Conservation (phyloP, 2,797 vertebrate genomes). For the Sebastiscus tertius region DNA sequence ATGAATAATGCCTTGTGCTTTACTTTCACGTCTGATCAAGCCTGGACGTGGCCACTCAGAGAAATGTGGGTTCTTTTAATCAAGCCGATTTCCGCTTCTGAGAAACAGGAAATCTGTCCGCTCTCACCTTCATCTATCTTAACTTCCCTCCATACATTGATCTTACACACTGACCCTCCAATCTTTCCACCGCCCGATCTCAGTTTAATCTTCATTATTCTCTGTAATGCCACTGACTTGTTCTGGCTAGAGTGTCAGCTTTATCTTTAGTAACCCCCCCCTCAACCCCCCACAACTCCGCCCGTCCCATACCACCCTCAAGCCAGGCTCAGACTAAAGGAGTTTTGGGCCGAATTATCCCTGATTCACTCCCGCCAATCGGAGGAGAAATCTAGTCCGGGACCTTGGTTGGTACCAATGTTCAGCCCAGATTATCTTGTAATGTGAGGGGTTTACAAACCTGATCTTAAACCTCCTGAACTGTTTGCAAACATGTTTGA, state of each 20-base stretch:
- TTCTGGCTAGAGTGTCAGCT: conserved; percentile 28
- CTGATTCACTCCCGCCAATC: neutral
- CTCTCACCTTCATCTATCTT: conserved; percentile 52
- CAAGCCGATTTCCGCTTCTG: conserved; percentile 49
- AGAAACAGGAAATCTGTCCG: conserved; percentile 60
- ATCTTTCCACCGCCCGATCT: conserved; percentile 60
- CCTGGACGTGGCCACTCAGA: conserved; percentile 35
- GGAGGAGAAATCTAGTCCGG: neutral
- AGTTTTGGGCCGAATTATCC: neutral
- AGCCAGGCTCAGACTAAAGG: neutral
- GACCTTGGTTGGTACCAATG: neutral
- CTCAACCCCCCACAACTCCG: neutral
- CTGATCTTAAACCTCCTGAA: neutral
- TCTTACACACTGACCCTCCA: conserved; percentile 57
- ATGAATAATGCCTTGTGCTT: conserved; percentile 41
- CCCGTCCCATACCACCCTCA: neutral
- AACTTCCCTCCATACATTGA: conserved; percentile 55
- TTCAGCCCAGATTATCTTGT: neutral
- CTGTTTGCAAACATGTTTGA: neutral
- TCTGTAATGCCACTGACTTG: conserved; percentile 50
- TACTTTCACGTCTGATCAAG: conserved; percentile 44
- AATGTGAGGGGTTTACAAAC: neutral
- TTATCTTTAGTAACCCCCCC: conserved; percentile 6
- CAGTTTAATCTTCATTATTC: conserved; percentile 81
- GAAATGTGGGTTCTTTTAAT: conserved; percentile 63